These are phyloP conservation scores for Actinopyga echinites DNA, from an alignment of 53 echinoderm and acorn worm species.

Conservation along the genomic window DNA sequence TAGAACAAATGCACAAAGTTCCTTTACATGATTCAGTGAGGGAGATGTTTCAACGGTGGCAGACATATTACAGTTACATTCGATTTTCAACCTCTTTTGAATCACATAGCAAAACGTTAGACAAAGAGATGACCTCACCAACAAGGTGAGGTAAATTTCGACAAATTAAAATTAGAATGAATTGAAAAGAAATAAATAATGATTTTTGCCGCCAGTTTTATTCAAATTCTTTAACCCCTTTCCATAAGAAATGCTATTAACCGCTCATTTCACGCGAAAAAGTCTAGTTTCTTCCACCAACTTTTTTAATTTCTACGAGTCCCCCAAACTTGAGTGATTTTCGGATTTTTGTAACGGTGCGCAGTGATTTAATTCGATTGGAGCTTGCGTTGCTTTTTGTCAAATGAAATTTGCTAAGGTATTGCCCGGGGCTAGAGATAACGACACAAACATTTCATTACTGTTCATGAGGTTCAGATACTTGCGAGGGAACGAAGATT, in stretches of 20 bases:
- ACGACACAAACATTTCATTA: not conserved
- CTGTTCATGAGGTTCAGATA: no score
- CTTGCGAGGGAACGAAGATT: no score
- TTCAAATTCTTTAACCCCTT: constrained; percentile 10
- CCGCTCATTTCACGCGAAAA: constrained; percentile 17
- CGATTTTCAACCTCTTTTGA: no score
- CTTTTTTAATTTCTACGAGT: not conserved
- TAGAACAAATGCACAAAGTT: no score
- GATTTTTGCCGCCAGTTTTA: constrained; percentile 27
- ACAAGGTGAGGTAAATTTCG: no score
- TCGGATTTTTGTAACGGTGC: not conserved
- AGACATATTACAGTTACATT: no score
- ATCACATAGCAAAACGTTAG: no score
- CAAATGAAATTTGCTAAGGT: constrained; percentile 36
- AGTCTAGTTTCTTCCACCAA: no score
- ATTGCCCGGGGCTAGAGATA: not conserved
- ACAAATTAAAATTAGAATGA: no score
- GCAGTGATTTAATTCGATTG: constrained; percentile 22
- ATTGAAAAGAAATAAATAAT: not conserved
- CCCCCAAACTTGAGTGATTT: not conserved
- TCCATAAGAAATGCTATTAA: constrained; percentile 22
- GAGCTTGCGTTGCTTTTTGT: constrained; percentile 24
- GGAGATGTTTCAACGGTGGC: no score
- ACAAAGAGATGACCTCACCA: no score
- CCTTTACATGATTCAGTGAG: no score